Conservation (phyloP, 1,140 invertebrate genomes). For the Tyrophagus putrescentiae region DNA sequence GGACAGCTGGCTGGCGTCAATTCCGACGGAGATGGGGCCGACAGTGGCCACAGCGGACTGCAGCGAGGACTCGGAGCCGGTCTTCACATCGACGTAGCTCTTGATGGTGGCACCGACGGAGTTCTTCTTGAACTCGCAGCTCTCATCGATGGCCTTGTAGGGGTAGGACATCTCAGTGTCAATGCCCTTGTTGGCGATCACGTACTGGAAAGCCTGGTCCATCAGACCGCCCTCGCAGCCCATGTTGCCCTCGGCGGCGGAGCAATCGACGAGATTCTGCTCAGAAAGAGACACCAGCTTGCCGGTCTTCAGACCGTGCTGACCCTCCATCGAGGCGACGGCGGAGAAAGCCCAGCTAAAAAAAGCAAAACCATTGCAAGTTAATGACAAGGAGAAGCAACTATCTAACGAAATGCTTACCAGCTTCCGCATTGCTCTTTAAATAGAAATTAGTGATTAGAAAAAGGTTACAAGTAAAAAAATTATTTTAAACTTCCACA, state of each 20-base stretch:
- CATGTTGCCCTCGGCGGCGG: constrained; percentile 69
- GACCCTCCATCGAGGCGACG: constrained; percentile 24
- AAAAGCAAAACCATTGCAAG: too few relatives aligned
- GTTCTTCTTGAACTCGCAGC: constrained; percentile 47
- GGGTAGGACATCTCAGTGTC: constrained; percentile 39
- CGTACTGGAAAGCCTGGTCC: constrained; percentile 59
- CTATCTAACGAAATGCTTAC: constrained; percentile 30
- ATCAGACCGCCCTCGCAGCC: constrained; percentile 88
- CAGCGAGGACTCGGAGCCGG: constrained; percentile 33
- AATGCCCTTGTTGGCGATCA: constrained; percentile 38
- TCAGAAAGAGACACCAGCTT: constrained; percentile 77
- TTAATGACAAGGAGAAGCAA: constrained; percentile 23
- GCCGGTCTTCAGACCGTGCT: constrained; percentile 35
- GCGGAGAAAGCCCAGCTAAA: constrained; percentile 33
- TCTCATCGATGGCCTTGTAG: constrained; percentile 35
- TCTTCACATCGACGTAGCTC: constrained; percentile 21
- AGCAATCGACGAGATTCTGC: constrained; percentile 93
- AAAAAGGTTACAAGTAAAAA: too few relatives aligned
- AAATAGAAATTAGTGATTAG: too few relatives aligned
- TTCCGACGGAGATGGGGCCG: constrained; percentile 43
- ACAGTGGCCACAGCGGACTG: constrained; percentile 39
- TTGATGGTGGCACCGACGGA: constrained; percentile 34
- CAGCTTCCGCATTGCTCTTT: constrained; percentile 64
- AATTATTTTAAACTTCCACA: too few relatives aligned
- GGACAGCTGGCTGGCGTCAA: constrained; percentile 34